Base-by-base conservation (phyloP, 1,140 invertebrate genomes). In the Meloidogyne floridensis region DNA sequence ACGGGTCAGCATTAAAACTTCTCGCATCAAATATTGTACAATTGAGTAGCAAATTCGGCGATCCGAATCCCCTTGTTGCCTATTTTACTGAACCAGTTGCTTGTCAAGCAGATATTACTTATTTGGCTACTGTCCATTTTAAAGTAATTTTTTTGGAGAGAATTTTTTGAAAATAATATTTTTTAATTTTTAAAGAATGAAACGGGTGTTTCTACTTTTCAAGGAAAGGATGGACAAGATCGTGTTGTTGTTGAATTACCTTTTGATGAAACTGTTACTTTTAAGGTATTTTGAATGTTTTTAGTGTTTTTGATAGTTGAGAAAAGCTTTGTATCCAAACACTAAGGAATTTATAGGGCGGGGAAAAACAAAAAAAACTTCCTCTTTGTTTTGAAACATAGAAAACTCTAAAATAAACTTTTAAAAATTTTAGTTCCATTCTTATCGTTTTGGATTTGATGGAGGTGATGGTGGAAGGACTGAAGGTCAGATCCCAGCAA, bases 151-250 rank as follows among this genome's bases (percentile, higher is more conserved):
- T 70, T 53, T 81, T 32, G 32, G 32, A 11, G 10, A 47, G 2
- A 20, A 75, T 54, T 72, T 47, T 32, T 79, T 69, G 18, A 53
- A 11, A 7, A 11, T 32, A 32, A 32, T 32, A 32, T 32, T 13
- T 15, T 32, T 77, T 18, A 42, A 51, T 71, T 7, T 53, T 54
- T 84, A 20, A 53, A 84, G 81, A 84, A 82, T 20, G 84, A 86
- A 77, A 79, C 70, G 15, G 79, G 86, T 59, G 81, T 86, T 11
- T 84, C 85, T 43, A 86, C 84, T 15, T 84, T 86, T 78, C 77
- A 76, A 70, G 84, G 85, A 20, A 86, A 87, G 54, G 84, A 86
- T 18, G 84, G 84, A 18, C 83, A 86, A 78, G 84, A 85, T 51
- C 56, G 59, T 53, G 80, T 87, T 5, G 72, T 73, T 13, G 81